Evolutionary conservation across 2,797 vertebrate species (phyloP).

Genomic region (Phataginus tetradactyla): DNA sequence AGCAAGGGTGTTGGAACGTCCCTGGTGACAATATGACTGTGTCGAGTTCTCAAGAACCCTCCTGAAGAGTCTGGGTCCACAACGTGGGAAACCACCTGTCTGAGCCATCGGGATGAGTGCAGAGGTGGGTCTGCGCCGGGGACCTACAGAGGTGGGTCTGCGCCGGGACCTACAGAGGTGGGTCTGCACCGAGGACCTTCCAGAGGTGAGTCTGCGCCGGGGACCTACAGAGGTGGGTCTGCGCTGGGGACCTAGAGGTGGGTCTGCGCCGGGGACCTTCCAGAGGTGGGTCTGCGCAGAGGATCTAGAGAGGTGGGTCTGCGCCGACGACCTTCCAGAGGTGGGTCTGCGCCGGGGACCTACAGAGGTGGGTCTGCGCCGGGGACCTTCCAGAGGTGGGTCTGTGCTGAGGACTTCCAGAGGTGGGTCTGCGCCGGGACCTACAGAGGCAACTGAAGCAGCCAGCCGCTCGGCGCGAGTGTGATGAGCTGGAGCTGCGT

Average conservation of each 20-base stretch:
- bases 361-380: too few relatives aligned
- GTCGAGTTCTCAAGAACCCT: background rate
- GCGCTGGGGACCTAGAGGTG: background rate
- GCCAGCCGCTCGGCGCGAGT: background rate
- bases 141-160: background rate
- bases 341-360: background rate
- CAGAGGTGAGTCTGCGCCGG: background rate
- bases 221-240: background rate
- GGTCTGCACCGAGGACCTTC: background rate
- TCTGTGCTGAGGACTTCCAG: too few relatives aligned
- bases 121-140: background rate
- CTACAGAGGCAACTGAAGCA: background rate
- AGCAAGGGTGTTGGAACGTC: background rate
- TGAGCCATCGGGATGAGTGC: fast-evolving
- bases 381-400: too few relatives aligned
- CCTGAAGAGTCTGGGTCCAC: background rate
- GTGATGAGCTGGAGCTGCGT: fast-evolving
- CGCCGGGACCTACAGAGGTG: background rate
- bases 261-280: too few relatives aligned
- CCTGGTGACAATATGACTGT: background rate
- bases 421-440: too few relatives aligned
- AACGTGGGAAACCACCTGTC: background rate
- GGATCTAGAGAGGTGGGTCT: background rate
- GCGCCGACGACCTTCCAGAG: too few relatives aligned
- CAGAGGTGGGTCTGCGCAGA: too few relatives aligned